Conservation (phyloP, 2,113 vertebrate genomes). For the Melanerpes formicivorus region DNA sequence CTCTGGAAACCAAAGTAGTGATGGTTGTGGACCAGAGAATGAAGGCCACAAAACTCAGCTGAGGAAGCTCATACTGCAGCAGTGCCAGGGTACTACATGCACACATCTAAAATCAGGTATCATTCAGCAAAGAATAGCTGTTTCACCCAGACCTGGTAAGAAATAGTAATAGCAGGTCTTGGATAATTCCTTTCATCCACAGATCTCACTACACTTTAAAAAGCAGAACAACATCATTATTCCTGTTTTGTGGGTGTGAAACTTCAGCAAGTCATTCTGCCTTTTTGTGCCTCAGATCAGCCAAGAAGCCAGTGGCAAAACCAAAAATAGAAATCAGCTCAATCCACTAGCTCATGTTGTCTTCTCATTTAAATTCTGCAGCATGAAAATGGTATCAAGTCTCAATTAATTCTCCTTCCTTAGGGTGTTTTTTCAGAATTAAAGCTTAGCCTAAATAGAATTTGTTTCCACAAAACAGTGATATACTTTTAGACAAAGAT, state of each 20-base stretch:
- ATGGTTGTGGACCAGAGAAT: background rate
- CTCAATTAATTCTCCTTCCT: background rate
- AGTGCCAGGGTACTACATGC: background rate
- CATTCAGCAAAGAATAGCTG: background rate
- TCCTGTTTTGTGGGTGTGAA: background rate
- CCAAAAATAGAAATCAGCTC: background rate
- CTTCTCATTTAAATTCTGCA: conserved; percentile 21
- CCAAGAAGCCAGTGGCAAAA: conserved; percentile 1
- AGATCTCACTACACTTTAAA: background rate
- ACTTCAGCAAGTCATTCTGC: background rate
- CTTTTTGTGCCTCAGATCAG: background rate
- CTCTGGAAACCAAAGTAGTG: background rate
- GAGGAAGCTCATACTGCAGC: background rate
- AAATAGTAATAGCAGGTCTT: background rate
- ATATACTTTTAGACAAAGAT: conserved; percentile 2
- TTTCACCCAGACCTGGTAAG: background rate
- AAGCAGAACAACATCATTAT: background rate
- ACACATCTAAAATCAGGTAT: background rate
- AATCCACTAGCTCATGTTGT: background rate
- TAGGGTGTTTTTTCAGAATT: background rate
- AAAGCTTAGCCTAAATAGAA: background rate
- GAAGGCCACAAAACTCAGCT: background rate
- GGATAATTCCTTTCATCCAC: background rate
- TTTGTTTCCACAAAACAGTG: background rate
- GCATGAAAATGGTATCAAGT: conserved; percentile 1